Conservation (phyloP, 1,140 invertebrate species). For the Drosophila elegans region DNA sequence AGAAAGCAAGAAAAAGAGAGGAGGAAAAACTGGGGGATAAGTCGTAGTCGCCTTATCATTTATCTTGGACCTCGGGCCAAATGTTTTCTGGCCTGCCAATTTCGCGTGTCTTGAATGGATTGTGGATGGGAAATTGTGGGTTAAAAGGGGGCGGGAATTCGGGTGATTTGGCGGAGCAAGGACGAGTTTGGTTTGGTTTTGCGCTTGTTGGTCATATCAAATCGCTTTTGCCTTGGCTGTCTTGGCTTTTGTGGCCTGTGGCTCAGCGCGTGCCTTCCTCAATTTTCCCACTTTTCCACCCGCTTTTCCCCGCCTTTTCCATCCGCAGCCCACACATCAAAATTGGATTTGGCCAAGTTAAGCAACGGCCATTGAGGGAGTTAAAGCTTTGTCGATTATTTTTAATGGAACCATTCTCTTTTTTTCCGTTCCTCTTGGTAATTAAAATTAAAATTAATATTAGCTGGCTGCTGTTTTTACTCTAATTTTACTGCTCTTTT, state of each 20-base stretch:
- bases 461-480: slow-evolving; percentile 26
- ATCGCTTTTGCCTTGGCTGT: slow-evolving; percentile 41
- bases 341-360: slow-evolving; percentile 78
- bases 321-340: slow-evolving; percentile 49
- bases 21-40: slow-evolving; percentile 24
- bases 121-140: slow-evolving; percentile 3
- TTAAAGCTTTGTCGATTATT: slow-evolving; percentile 64
- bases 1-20: background rate
- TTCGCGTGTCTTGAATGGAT: slow-evolving; percentile 45
- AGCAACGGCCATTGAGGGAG: slow-evolving; percentile 49
- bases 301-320: background rate
- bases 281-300: slow-evolving; percentile 20
- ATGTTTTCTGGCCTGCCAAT: slow-evolving; percentile 57
- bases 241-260: slow-evolving; percentile 70
- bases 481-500: slow-evolving; percentile 66
- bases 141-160: background rate
- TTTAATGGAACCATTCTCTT: slow-evolving; percentile 60
- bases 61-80: slow-evolving; percentile 62
- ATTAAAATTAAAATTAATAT: slow-evolving; percentile 82
- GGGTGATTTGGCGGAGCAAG: slow-evolving; percentile 2
- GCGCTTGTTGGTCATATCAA: slow-evolving; percentile 51
- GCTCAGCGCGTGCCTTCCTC: slow-evolving; percentile 55
- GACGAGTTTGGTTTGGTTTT: slow-evolving; percentile 41
- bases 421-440: slow-evolving; percentile 33
- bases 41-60: slow-evolving; percentile 74